Conservation (phyloP, 2,113 vertebrate species). For the Tympanuchus pallidicinctus region DNA sequence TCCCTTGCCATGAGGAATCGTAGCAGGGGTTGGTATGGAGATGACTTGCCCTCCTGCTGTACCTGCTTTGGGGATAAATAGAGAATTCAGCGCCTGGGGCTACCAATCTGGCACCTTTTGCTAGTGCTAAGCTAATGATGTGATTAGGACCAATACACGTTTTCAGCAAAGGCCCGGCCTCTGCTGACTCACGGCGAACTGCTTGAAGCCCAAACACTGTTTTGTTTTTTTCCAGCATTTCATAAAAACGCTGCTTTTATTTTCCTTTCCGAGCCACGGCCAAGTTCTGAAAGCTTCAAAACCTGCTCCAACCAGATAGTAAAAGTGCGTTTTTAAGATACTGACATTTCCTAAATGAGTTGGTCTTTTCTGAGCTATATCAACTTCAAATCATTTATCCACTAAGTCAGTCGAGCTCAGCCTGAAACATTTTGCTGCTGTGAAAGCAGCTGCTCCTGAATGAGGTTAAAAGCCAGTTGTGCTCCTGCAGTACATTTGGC, state of each 20-base stretch:
- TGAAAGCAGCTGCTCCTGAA: constrained; percentile 59
- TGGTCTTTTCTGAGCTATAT: constrained; percentile 11
- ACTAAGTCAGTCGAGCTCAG: constrained; percentile 9
- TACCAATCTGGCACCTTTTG: constrained; percentile 27
- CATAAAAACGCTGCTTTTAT: constrained; percentile 13
- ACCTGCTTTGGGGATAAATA: constrained; percentile 14
- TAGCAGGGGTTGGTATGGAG: neutral
- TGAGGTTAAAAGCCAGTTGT: constrained; percentile 35
- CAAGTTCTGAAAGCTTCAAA: constrained; percentile 48
- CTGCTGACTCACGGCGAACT: neutral
- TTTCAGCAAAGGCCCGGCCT: neutral
- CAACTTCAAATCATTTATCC: constrained; percentile 33
- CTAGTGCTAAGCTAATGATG: constrained; percentile 7
- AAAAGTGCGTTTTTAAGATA: constrained; percentile 29
- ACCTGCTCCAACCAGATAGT: neutral
- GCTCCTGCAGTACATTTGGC: constrained; percentile 5
- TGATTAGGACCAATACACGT: neutral
- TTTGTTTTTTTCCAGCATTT: constrained; percentile 56
- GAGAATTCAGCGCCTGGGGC: neutral
- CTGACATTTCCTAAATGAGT: constrained; percentile 4
- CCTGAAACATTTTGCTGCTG: constrained; percentile 61
- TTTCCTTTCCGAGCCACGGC: neutral
- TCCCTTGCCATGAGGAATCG: neutral
- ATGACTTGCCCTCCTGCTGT: neutral
- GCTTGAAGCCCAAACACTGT: constrained; percentile 23